phyloP scores from a whole-genome alignment of 2,113 vertebrate species.

The Semicossyphus pulcher region DNA sequence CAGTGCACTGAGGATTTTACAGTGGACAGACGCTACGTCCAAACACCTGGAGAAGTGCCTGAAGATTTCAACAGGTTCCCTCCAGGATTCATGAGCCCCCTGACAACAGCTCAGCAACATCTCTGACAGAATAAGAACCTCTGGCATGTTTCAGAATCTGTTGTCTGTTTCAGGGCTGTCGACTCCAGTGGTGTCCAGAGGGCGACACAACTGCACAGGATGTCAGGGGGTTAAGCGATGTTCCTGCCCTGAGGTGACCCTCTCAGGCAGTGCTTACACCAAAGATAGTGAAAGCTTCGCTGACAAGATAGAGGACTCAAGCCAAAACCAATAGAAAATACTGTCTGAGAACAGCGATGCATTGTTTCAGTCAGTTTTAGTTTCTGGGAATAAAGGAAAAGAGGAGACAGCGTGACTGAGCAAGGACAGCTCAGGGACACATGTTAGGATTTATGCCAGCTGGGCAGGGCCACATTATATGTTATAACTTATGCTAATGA shows the following conservation, averaged over 20 bases:
- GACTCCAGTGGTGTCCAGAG: constrained; percentile 7
- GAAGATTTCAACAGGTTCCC: not conserved
- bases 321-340: constrained; percentile 66
- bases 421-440: constrained; percentile 45
- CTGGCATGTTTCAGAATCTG: constrained; percentile 16
- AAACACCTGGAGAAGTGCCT: not conserved
- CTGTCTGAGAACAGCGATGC: constrained; percentile 14
- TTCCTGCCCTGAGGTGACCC: constrained; percentile 40
- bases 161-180: not conserved
- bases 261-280: constrained; percentile 18
- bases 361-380: constrained; percentile 46
- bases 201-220: constrained; percentile 31
- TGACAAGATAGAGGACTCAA: constrained; percentile 50
- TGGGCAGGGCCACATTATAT: not conserved
- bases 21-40: not conserved
- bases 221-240: constrained; percentile 38
- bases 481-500: constrained; percentile 18
- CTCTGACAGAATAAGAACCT: constrained; percentile 1
- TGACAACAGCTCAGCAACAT: constrained; percentile 3
- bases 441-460: constrained; percentile 41
- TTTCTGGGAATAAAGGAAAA: constrained; percentile 63
- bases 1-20: not conserved
- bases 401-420: constrained; percentile 54
- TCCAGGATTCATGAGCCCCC: not conserved
- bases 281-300: constrained; percentile 48